Evolutionary conservation across 2,113 vertebrate genomes (phyloP).

Genomic region (Alexandromys fortis): DNA sequence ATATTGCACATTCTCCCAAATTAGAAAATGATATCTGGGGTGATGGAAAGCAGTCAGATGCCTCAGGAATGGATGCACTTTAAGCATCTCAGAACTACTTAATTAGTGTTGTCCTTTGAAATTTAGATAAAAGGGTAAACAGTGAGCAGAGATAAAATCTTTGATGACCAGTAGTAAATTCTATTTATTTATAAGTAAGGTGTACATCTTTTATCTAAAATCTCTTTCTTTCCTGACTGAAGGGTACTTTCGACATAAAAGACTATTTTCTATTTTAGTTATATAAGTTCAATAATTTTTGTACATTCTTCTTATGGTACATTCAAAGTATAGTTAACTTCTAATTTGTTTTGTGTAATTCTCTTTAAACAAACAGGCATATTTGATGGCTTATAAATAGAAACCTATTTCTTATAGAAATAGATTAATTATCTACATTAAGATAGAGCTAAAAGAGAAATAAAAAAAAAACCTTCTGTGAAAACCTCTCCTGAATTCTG

Average conservation of each 20-base stretch:
- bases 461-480: not conserved
- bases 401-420: not conserved
- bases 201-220: not conserved
- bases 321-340: not conserved
- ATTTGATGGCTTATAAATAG: not conserved
- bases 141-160: not conserved
- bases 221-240: not conserved
- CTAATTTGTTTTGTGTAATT: slow-evolving; percentile 19
- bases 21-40: not conserved
- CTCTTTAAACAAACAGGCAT: not conserved
- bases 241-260: not conserved
- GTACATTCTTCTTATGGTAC: not conserved
- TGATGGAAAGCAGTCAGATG: not conserved
- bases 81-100: not conserved
- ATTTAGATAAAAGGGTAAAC: not conserved
- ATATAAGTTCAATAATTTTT: not conserved
- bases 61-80: too few species aligned
- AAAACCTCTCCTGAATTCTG: not conserved
- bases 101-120: not conserved
- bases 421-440: not conserved
- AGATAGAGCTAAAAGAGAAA: not conserved
- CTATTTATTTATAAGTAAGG: not conserved
- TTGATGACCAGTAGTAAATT: not conserved
- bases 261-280: not conserved
- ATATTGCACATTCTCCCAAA: not conserved